Base-by-base conservation (phyloP, 1,140 invertebrate genomes). In the Scaptomyza montana region DNA sequence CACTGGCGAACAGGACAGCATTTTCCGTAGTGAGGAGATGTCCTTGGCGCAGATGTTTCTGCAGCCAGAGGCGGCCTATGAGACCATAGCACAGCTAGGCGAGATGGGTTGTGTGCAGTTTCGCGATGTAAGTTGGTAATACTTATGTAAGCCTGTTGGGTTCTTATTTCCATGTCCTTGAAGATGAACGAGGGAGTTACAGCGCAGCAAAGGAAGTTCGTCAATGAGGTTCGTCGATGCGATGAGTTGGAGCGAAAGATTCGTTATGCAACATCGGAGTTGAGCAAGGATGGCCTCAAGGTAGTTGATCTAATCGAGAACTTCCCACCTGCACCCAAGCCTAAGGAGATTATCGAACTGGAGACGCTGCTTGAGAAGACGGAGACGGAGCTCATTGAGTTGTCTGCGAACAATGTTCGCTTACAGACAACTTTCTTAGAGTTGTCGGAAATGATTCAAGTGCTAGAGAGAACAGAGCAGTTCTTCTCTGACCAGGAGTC, bases 371-470 rank as follows among this genome's bases (percentile, higher is more conserved):
- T 98, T 90, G 98, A 98, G 90, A 98, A 98, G 92, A 95, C 97
- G 3, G 97, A 98, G 92, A 96, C 96, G 80, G 98, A 99, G 92
- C 96, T 99, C 67, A 93, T 97, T 59, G 97, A 98, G 93, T 93
- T 99, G 30, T 98, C 98, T 74, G 96, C 97, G 75, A 99, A 99
- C 92, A 96, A 97, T 19, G 96, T 98, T 55, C 97, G 97, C 79
- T 92, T 99, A 79, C 98, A 98, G 92, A 96, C 96, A 73, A 99
- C 99, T 91, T 99, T 94, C 91, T 93, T 98, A 55, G 98, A 99
- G 92, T 92, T 99, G 50, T 97, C 96, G 0, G 98, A 99, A 92
- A 93, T 99, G 73, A 96, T 95, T 74, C 96, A 99, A 90, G 98
- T 99, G 39, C 93, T 99, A 54, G 95, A 97, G 86, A 99, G 98